Percentiles rank a stretch among this genome's conserved stretches.
Conservation (phyloP, 2,113 vertebrate species). For the Cololabis saira region DNA sequence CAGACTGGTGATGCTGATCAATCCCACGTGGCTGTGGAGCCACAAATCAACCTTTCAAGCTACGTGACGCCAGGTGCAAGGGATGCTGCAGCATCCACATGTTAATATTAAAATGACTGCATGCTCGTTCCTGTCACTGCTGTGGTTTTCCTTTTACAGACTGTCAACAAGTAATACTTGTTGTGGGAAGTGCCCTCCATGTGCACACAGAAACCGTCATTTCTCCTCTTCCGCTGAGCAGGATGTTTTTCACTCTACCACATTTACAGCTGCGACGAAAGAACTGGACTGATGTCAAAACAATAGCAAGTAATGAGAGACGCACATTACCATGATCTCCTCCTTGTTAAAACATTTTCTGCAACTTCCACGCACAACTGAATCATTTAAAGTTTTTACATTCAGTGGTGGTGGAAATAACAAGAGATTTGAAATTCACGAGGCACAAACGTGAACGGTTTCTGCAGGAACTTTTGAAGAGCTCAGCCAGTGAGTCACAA, state of each 20-base stretch:
- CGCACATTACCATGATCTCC: too few relatives aligned
- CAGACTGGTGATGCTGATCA: constrained; percentile 66
- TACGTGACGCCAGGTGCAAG: constrained; percentile 3
- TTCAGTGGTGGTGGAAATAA: neutral
- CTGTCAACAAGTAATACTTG: too few relatives aligned
- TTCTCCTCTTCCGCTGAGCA: too few relatives aligned
- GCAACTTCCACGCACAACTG: neutral
- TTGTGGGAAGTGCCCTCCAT: too few relatives aligned
- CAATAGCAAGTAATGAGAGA: too few relatives aligned
- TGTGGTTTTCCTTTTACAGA: too few relatives aligned
- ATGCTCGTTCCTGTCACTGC: too few relatives aligned
- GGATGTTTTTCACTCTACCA: too few relatives aligned
- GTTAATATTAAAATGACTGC: neutral
- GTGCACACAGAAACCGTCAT: too few relatives aligned
- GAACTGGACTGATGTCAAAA: too few relatives aligned
- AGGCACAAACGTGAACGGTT: neutral
- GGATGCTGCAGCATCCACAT: neutral
- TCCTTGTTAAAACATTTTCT: constrained; percentile 1
- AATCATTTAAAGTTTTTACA: neutral
- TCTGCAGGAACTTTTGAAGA: neutral
- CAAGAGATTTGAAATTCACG: neutral
- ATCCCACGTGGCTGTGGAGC: constrained; percentile 14
- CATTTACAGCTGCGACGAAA: too few relatives aligned
- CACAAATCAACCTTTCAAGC: constrained; percentile 17
- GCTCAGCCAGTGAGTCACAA: neutral